Conservation (phyloP, 2,888 invertebrate genomes). For the Tenthredo amoena region DNA sequence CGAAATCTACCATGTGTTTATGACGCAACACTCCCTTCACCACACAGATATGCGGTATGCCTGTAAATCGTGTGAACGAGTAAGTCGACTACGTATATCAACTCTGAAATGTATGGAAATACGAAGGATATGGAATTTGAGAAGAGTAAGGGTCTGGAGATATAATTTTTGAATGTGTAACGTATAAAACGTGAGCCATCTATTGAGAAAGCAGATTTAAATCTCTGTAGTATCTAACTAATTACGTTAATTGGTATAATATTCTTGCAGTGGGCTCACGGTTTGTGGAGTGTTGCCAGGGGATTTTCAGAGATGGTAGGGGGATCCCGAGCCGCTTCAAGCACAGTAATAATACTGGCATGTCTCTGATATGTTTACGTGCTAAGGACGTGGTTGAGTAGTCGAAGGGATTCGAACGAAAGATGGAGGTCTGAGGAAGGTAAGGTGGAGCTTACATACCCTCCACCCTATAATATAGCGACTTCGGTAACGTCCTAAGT, state of each 20-base stretch:
- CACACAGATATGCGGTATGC: neutral
- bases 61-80: neutral
- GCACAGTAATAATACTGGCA: constrained; percentile 55
- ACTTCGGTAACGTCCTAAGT: constrained; percentile 50
- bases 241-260: constrained; percentile 72
- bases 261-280: constrained; percentile 63
- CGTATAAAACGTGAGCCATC: neutral
- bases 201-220: neutral
- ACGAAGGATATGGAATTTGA: neutral
- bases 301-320: constrained; percentile 36
- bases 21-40: neutral
- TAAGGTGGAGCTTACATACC: constrained; percentile 45
- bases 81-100: neutral
- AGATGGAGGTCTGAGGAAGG: constrained; percentile 14
- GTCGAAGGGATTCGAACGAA: constrained; percentile 38
- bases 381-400: constrained; percentile 53
- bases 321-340: constrained; percentile 43
- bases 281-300: constrained; percentile 59
- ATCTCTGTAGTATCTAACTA: constrained; percentile 55
- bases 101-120: neutral
- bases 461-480: constrained; percentile 28
- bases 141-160: neutral
- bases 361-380: constrained; percentile 59
- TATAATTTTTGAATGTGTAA: neutral
- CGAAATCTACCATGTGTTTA: neutral